A percentile compares a stretch with the other conserved stretches of the same genome.
Conservation (phyloP, 2,113 vertebrate species). For the Tretioscincus oriximinensis region DNA sequence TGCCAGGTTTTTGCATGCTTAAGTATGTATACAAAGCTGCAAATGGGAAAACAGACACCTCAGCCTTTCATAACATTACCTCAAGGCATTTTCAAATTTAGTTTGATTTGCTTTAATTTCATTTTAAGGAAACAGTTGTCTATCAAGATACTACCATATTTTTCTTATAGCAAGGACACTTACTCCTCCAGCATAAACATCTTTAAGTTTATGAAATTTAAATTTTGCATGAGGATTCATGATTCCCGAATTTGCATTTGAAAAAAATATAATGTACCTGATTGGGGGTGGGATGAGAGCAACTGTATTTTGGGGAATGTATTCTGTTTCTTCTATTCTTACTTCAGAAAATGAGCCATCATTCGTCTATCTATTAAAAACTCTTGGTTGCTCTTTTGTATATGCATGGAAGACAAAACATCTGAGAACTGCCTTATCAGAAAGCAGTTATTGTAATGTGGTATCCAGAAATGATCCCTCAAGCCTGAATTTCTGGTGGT, state of each 20-base stretch:
- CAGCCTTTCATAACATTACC: neutral
- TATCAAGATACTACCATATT: rapidly evolving
- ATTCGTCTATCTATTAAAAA: rapidly evolving
- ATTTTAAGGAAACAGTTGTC: neutral
- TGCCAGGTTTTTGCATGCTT: neutral
- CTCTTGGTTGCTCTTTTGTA: neutral
- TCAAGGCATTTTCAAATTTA: neutral
- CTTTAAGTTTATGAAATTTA: too few species aligned
- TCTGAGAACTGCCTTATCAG: neutral
- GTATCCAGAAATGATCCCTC: neutral
- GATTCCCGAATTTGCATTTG: too few species aligned
- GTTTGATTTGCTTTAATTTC: neutral
- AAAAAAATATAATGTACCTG: too few species aligned
- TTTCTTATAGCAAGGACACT: too few species aligned
- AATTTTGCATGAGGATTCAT: too few species aligned
- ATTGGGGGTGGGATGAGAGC: too few species aligned
- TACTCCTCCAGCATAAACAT: too few species aligned
- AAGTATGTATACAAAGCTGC: neutral
- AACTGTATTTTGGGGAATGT: too few species aligned
- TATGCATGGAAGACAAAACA: too few species aligned
- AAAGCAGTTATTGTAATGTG: neutral
- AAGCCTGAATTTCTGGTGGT: neutral
- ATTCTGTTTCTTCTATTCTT: too few species aligned
- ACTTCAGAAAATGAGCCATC: neutral
- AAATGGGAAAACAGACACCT: neutral